These are phyloP conservation scores for Accipiter virgatus DNA, from an alignment of 2,113 vertebrate genomes.

Conservation along the genomic window DNA sequence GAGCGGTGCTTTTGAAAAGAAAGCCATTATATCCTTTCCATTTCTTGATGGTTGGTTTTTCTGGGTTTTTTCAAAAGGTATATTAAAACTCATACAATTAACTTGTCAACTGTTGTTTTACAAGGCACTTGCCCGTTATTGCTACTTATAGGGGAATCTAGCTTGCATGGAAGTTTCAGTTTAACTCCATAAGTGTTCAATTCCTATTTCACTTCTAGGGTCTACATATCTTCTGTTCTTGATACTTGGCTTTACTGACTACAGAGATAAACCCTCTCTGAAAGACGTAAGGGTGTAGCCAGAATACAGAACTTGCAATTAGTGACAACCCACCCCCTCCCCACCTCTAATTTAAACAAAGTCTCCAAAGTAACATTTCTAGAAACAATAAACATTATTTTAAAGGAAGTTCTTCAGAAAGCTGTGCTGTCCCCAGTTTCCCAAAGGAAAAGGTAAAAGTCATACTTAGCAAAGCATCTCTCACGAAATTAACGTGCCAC, in stretches of 20 bases:
- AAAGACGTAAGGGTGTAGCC: background rate
- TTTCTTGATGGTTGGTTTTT: background rate
- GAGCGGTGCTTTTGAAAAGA: background rate
- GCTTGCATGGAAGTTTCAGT: background rate
- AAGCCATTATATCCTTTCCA: background rate
- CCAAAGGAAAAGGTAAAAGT: background rate
- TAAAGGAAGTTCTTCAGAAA: background rate
- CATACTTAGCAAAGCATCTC: background rate
- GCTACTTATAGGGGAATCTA: background rate
- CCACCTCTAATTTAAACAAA: background rate
- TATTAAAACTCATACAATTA: background rate
- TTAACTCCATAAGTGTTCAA: background rate
- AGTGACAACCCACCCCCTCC: background rate
- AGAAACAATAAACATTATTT: background rate
- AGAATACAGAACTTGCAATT: background rate
- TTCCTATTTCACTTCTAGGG: background rate
- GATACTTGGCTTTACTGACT: background rate
- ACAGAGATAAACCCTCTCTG: background rate
- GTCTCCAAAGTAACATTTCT: background rate
- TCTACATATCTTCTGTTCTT: background rate
- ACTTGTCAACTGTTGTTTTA: background rate
- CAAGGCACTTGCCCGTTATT: background rate
- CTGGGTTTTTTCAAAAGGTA: background rate
- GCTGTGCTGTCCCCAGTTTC: background rate
- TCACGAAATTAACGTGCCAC: background rate